Percentiles rank a stretch among this genome's conserved stretches.
Conservation (phyloP, 1,140 invertebrate species). For the Rhopalosiphum maidis region DNA sequence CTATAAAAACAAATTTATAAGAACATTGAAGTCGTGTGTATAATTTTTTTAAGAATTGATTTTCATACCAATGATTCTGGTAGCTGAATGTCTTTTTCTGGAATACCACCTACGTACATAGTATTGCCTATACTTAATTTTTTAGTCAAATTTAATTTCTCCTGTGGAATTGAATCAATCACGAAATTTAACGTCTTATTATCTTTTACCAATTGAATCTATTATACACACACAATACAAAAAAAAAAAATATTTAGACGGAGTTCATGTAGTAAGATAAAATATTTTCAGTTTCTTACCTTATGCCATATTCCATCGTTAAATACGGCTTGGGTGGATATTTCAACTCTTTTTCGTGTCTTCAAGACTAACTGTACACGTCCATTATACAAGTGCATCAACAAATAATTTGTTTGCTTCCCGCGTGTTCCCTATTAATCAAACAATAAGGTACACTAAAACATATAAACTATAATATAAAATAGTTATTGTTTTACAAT, state of each 20-base stretch:
- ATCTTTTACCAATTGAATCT: slow-evolving; percentile 69
- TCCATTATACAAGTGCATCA: slow-evolving; percentile 75
- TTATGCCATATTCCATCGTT: slow-evolving; percentile 88
- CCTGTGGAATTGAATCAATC: slow-evolving; percentile 72
- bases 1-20: slow-evolving; percentile 64
- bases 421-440: slow-evolving; percentile 69
- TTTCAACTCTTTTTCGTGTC: slow-evolving; percentile 71
- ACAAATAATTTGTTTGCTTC: slow-evolving; percentile 75
- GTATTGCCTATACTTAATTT: slow-evolving; percentile 73
- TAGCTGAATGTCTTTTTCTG: slow-evolving; percentile 62
- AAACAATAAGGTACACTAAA: background rate
- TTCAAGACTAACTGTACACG: slow-evolving; percentile 74
- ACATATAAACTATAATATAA: background rate
- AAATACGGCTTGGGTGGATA: slow-evolving; percentile 69
- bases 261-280: background rate
- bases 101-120: slow-evolving; percentile 81
- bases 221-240: background rate
- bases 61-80: slow-evolving; percentile 24
- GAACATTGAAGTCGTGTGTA: background rate
- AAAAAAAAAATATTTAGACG: background rate
- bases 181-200: slow-evolving; percentile 72
- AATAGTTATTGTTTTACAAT: slow-evolving; percentile 66
- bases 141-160: slow-evolving; percentile 71
- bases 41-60: background rate
- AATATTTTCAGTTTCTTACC: slow-evolving; percentile 61